Base-by-base conservation (phyloP, 2,113 vertebrate genomes). In the Genyomyrus donnyi region DNA sequence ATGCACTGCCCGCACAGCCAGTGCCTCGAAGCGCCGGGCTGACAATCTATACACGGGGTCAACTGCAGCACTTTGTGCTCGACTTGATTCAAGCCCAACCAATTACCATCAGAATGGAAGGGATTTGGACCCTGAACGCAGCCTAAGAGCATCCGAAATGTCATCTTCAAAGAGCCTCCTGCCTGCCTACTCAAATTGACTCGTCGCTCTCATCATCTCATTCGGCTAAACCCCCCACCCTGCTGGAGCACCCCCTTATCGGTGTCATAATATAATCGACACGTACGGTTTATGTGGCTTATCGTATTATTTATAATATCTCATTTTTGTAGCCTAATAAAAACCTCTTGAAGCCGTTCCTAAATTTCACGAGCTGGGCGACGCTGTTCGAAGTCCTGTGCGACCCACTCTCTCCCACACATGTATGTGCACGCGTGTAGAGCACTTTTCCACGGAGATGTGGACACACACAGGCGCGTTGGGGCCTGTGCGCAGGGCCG, bases 111-210 rank as follows among this genome's bases (percentile, higher is more conserved):
- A 52, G 85, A 50, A 53, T 53, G 49, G 85, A 87, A 87, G 49
- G 85, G 85, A 87, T 53, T 53, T 50, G 48, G 85, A 87, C 48
- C 85, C 24, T 31, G 85, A 50, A 86, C 31, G 17, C 48, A 31
- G 9, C 49, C 85, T 52, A 87, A 87, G 49, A 53, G 85, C 85
- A 53, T 87, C 85, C 45, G 48, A 87, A 87, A 87, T 87, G 46
- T 87, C 85, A 87, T 87, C 49, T 53, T 87, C 85, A 87, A 87
- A 87, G 49, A 52, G 49, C 27, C 49, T 53, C 49, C 85, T 53
- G 49, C 85, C 85, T 87, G 85, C 42, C 85, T 19, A 52, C 48
- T 85, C 83, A 85, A 85, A 85, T 48, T 45, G 83, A 87, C 85
- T 87, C 49, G 24, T 53, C 85, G 15, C 27, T 15, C 49, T 48